These are phyloP conservation scores for Masticophis lateralis DNA, from an alignment of 2,797 vertebrate genomes.

Conservation along the genomic window DNA sequence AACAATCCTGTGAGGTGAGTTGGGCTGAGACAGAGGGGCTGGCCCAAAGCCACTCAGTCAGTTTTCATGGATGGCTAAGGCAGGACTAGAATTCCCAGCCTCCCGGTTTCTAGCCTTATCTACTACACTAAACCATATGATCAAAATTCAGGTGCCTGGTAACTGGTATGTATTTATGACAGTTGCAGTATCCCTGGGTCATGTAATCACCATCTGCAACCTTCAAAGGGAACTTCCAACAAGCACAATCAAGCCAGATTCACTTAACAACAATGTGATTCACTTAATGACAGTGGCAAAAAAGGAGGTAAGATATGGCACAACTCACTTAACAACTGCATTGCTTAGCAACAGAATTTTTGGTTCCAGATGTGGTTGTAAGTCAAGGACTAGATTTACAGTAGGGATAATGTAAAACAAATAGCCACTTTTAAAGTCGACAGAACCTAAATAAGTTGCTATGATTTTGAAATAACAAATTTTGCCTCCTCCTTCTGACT, in stretches of 20 bases:
- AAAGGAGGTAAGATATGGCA: neutral
- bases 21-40: neutral
- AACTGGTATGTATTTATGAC: neutral
- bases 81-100: neutral
- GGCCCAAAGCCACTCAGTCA: neutral
- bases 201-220: neutral
- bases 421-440: neutral
- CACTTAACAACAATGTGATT: neutral
- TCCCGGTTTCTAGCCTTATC: neutral
- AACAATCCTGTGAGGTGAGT: neutral
- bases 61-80: neutral
- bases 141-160: neutral
- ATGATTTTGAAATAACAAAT: neutral
- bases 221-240: neutral
- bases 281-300: neutral
- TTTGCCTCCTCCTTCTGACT: neutral
- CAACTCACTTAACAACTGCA: neutral
- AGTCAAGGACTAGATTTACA: neutral
- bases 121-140: neutral
- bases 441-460: neutral
- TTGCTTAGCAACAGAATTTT: neutral
- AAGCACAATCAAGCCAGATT: neutral
- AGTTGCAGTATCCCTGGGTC: neutral
- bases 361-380: neutral
- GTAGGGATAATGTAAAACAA: neutral